Percentiles rank a stretch among this genome's conserved stretches.
phyloP scores from a whole-genome alignment of 2,888 invertebrate species.

The Malthinus seriepunctatus region DNA sequence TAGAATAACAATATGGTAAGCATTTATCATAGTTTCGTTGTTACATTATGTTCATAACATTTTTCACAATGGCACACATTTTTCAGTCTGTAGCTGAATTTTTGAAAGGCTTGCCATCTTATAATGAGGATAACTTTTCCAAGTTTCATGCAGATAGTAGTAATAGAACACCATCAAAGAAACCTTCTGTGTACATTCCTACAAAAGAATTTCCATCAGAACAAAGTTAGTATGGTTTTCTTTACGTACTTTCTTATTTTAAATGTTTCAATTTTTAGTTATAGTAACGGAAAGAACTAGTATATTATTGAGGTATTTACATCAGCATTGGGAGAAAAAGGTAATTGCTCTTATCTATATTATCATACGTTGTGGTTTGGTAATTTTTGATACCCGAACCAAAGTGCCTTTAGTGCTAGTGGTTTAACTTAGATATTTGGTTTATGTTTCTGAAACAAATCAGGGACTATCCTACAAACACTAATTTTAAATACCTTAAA shows the following conservation, averaged over 20 bases:
- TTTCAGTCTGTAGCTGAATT: conserved; percentile 86
- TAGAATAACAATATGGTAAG: neutral
- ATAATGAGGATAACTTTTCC: conserved; percentile 89
- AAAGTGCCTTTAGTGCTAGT: too few relatives aligned
- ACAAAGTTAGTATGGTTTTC: conserved; percentile 70
- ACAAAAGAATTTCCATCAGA: conserved; percentile 92
- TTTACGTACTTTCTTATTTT: neutral
- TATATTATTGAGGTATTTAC: conserved; percentile 88
- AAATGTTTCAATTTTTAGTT: conserved; percentile 63
- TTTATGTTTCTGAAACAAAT: too few relatives aligned
- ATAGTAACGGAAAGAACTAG: conserved; percentile 96
- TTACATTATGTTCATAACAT: conserved; percentile 5
- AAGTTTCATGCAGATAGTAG: conserved; percentile 87
- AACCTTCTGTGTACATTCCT: conserved; percentile 89
- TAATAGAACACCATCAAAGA: conserved; percentile 78
- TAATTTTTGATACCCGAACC: too few relatives aligned
- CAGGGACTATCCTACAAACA: too few relatives aligned
- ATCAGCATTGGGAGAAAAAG: conserved; percentile 96
- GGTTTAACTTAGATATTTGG: too few relatives aligned
- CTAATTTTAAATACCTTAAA: too few relatives aligned
- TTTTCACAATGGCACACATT: conserved; percentile 13
- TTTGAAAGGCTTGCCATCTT: conserved; percentile 87
- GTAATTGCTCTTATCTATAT: conserved; percentile 48
- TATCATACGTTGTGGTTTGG: too few relatives aligned
- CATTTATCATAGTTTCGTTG: neutral